A percentile compares a stretch with the other conserved stretches of the same genome.
Conservation (phyloP, 2,888 invertebrate species). For the Trichopoda pennipes region DNA sequence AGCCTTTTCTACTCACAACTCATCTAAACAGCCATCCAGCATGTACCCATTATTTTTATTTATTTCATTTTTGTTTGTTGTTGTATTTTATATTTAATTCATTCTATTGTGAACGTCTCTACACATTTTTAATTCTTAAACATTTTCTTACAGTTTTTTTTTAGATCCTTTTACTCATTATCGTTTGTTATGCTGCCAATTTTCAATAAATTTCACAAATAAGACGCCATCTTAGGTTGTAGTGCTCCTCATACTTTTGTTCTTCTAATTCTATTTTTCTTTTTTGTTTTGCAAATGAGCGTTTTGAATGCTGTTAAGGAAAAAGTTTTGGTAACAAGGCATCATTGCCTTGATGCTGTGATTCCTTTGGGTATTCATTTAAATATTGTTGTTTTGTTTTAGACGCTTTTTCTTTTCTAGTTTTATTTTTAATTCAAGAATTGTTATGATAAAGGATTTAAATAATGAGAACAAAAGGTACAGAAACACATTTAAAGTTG, state of each 20-base stretch:
- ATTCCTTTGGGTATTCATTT: constrained; percentile 66
- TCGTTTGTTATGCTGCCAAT: constrained; percentile 69
- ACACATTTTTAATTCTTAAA: constrained; percentile 60
- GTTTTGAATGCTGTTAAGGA: constrained; percentile 6
- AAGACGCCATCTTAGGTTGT: constrained; percentile 62
- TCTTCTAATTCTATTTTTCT: background rate
- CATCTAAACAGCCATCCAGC: constrained; percentile 25
- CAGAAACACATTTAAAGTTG: constrained; percentile 48
- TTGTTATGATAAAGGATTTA: constrained; percentile 67
- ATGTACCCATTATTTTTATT: constrained; percentile 75
- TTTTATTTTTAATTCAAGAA: constrained; percentile 43
- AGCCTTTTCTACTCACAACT: constrained; percentile 21
- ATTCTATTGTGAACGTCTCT: constrained; percentile 18
- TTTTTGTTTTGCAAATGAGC: constrained; percentile 28
- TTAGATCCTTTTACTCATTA: constrained; percentile 60
- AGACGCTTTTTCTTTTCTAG: constrained; percentile 7
- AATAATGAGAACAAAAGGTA: constrained; percentile 64
- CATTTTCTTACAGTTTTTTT: constrained; percentile 57
- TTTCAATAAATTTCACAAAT: constrained; percentile 70
- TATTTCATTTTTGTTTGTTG: constrained; percentile 74
- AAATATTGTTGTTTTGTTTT: constrained; percentile 36
- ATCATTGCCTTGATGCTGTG: constrained; percentile 66
- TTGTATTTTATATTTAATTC: constrained; percentile 67
- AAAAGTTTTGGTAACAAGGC: constrained; percentile 63
- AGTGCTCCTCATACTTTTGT: constrained; percentile 24